Conservation (phyloP, 2,888 invertebrate genomes). For the Biston stratarius region DNA sequence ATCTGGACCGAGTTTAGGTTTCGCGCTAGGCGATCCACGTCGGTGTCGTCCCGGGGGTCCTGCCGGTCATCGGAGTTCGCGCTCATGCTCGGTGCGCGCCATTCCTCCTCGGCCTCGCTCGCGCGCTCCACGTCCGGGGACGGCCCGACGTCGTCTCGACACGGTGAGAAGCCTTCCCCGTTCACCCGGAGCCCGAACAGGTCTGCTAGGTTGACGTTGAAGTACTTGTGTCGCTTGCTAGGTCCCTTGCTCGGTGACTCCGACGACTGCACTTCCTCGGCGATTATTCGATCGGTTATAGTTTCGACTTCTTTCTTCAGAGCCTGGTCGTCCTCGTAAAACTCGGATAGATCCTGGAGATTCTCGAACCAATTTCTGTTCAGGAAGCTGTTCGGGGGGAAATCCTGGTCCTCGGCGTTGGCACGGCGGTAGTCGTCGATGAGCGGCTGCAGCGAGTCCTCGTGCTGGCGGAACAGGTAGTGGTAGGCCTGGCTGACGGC, state of each 20-base stretch:
- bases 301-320: conserved; percentile 71
- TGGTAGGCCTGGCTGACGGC: conserved; percentile 79
- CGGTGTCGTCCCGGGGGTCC: conserved; percentile 57
- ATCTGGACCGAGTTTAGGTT: conserved; percentile 70
- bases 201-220: conserved; percentile 79
- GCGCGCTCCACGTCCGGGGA: conserved; percentile 67
- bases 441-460: conserved; percentile 78
- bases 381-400: conserved; percentile 63
- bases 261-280: conserved; percentile 61
- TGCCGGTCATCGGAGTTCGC: conserved; percentile 70
- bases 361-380: conserved; percentile 74
- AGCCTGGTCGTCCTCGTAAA: conserved; percentile 80
- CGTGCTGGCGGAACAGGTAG: conserved; percentile 78
- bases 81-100: conserved; percentile 80
- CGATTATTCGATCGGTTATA: conserved; percentile 70
- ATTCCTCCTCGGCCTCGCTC: conserved; percentile 79
- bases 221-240: conserved; percentile 62
- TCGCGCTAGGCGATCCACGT: conserved; percentile 71
- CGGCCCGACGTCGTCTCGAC: conserved; percentile 63
- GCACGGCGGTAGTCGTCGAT: conserved; percentile 72
- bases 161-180: conserved; percentile 71
- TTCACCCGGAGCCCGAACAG: conserved; percentile 72
- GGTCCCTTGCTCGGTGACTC: conserved; percentile 51
- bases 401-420: conserved; percentile 54
- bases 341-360: conserved; percentile 78